A percentile compares a stretch with the other conserved stretches of the same genome.
Conservation (phyloP, 2,797 vertebrate genomes). For the Smutsia gigantea region DNA sequence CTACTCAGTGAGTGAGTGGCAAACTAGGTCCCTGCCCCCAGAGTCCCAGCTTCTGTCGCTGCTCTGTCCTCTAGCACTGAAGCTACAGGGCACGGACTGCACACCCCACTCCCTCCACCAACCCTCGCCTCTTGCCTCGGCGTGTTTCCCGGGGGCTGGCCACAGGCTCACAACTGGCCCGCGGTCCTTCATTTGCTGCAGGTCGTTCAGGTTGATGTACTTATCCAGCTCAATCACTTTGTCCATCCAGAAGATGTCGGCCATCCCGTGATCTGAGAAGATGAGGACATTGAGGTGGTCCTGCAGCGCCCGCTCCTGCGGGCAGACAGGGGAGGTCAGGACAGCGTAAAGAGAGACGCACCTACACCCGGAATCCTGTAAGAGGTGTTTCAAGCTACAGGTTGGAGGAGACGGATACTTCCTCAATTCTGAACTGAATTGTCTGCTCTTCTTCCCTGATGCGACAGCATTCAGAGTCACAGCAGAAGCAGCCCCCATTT, state of each 20-base stretch:
- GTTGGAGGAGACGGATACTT: neutral
- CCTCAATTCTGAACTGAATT: neutral
- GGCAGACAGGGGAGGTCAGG: neutral
- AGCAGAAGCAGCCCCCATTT: fast-evolving
- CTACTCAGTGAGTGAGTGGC: fast-evolving
- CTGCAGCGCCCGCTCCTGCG: conserved; percentile 90
- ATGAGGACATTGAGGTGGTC: conserved; percentile 91
- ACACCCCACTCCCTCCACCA: fast-evolving
- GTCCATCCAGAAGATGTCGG: conserved; percentile 93
- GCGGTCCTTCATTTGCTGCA: conserved; percentile 93
- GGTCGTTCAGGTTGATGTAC: conserved; percentile 90
- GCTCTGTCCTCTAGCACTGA: neutral
- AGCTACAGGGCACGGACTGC: fast-evolving
- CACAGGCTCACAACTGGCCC: conserved; percentile 96
- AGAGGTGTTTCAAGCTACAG: neutral
- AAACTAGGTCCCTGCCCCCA: no score
- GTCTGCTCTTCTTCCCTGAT: neutral
- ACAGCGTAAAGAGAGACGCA: fast-evolving
- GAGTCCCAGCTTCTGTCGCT: neutral
- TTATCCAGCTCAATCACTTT: conserved; percentile 94
- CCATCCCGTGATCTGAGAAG: conserved; percentile 98
- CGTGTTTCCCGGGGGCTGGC: conserved; percentile 88
- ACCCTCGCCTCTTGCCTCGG: conserved; percentile 84
- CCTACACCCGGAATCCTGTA: neutral
- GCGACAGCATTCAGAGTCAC: neutral